phyloP scores from a whole-genome alignment of 2,888 invertebrate genomes.

The Tetanocera ferruginea region DNA sequence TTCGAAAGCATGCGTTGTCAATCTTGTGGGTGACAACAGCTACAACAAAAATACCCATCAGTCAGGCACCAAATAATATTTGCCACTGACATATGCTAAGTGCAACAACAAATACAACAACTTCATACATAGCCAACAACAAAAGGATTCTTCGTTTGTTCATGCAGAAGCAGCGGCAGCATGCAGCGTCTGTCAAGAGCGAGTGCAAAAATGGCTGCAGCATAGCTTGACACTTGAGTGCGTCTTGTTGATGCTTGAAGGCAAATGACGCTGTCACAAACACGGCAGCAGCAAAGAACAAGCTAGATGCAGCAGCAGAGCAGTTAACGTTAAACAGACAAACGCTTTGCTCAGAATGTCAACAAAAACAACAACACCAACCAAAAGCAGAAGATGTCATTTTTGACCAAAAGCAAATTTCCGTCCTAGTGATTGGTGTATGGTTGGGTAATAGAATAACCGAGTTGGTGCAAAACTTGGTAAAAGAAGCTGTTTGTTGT shows the following conservation, averaged over 20 bases:
- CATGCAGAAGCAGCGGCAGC: not conserved
- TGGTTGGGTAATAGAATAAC: not conserved
- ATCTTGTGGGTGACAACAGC: not conserved
- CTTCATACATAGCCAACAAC: not conserved
- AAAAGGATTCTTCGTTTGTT: not conserved
- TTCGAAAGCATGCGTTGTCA: too few species aligned
- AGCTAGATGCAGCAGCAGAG: conserved; percentile 7
- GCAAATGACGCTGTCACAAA: conserved; percentile 48
- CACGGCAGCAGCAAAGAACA: conserved; percentile 1
- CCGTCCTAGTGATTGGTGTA: not conserved
- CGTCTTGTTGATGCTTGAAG: conserved; percentile 35
- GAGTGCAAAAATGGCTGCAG: conserved; percentile 31
- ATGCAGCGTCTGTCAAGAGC: conserved; percentile 8
- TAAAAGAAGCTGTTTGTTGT: conserved; percentile 9
- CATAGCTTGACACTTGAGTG: conserved; percentile 28
- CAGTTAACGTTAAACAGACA: not conserved
- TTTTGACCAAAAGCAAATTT: conserved; percentile 36
- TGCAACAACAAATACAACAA: not conserved
- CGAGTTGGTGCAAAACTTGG: conserved; percentile 46
- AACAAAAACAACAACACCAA: conserved; percentile 15
- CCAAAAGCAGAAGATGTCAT: not conserved
- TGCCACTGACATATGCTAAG: not conserved
- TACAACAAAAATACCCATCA: not conserved
- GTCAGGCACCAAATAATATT: not conserved
- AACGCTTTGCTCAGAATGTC: not conserved